These are phyloP conservation scores for Nyctereutes procyonoides DNA, from an alignment of 2,113 vertebrate species.

Conservation along the genomic window DNA sequence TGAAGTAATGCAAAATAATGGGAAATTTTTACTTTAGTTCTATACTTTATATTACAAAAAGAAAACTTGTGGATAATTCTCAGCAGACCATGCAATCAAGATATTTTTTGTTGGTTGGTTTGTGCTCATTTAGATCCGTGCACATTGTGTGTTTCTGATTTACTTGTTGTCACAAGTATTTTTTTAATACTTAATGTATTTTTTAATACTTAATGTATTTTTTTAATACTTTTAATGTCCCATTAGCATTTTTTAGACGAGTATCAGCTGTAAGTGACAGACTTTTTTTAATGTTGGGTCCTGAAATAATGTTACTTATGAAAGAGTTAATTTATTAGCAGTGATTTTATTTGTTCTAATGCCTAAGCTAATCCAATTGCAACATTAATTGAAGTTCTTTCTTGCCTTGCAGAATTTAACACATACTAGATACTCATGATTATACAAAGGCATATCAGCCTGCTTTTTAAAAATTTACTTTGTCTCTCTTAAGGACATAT, in stretches of 20 bases:
- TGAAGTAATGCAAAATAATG: neutral
- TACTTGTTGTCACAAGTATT: no score
- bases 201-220: no score
- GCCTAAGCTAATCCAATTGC: neutral
- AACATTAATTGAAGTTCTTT: neutral
- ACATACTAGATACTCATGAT: neutral
- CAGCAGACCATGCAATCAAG: neutral
- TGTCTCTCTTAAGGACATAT: neutral
- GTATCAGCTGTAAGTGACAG: neutral
- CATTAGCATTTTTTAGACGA: neutral
- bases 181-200: no score
- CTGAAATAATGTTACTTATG: neutral
- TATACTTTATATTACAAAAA: slow-evolving; percentile 11
- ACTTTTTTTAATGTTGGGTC: neutral
- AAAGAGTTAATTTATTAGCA: slow-evolving; percentile 9
- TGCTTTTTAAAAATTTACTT: slow-evolving; percentile 3
- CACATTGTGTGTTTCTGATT: neutral
- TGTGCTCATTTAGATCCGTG: neutral
- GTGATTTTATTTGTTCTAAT: neutral
- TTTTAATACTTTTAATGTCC: no score
- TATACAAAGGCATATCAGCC: neutral
- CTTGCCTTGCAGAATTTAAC: neutral
- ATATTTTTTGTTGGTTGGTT: neutral
- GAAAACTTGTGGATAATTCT: neutral
- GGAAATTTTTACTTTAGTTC: neutral